Percentiles rank a stretch among this genome's conserved stretches.
Evolutionary conservation across 2,113 vertebrate species (phyloP).

Genomic region (Promerops cafer): DNA sequence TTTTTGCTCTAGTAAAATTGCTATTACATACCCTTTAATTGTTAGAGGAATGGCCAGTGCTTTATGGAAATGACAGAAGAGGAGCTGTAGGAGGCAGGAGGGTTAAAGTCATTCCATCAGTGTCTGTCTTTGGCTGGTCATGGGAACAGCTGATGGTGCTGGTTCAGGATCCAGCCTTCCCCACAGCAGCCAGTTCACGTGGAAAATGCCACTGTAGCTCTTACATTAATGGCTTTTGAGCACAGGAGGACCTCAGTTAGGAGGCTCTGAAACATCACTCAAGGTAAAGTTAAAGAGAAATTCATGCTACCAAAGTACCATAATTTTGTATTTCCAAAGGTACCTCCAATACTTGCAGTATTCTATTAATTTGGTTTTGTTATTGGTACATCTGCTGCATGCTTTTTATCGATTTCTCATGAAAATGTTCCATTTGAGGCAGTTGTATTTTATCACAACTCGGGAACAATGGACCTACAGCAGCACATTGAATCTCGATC

Average conservation of each 20-base stretch:
- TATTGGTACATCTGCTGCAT: neutral
- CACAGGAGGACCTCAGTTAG: neutral
- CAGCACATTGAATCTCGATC: neutral
- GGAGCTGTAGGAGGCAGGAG: neutral
- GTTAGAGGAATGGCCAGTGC: neutral
- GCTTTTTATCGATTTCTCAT: neutral
- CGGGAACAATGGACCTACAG: neutral
- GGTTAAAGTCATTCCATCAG: neutral
- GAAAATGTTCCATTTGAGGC: neutral
- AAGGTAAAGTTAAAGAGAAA: neutral
- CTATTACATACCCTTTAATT: neutral
- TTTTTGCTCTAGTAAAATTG: neutral
- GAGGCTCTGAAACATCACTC: neutral
- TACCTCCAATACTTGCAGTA: neutral
- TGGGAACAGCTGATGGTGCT: neutral
- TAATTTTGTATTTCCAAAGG: neutral
- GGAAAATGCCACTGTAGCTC: neutral
- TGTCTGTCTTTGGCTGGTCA: neutral
- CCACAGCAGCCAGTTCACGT: neutral
- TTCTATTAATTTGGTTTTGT: neutral
- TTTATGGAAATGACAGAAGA: neutral
- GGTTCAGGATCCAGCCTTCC: neutral
- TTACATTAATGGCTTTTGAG: neutral
- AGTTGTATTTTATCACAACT: neutral
- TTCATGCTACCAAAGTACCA: neutral